These are phyloP conservation scores for Anisognathus igniventris DNA, from an alignment of 2,797 vertebrate genomes.

Conservation along the genomic window DNA sequence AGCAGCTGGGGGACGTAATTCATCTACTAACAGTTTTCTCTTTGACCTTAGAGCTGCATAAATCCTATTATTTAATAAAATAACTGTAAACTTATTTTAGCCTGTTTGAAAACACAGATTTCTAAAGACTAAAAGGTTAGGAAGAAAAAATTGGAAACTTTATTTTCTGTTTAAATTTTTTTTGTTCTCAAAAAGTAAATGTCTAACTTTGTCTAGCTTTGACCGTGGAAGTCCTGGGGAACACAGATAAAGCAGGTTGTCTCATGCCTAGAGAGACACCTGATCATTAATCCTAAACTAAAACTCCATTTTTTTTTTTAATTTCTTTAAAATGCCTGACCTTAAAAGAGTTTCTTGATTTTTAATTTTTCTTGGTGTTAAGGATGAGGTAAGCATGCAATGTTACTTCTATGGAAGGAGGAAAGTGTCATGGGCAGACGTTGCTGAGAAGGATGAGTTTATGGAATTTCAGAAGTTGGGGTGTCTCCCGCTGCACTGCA, in stretches of 20 bases:
- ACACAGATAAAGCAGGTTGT: neutral
- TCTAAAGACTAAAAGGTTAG: neutral
- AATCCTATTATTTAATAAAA: neutral
- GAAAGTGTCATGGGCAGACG: fast-evolving
- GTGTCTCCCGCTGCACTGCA: neutral
- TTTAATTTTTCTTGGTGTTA: neutral
- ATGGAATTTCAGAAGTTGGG: neutral
- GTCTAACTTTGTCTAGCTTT: neutral
- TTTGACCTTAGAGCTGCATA: neutral
- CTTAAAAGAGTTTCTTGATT: neutral
- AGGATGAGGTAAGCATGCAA: neutral
- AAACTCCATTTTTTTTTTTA: neutral
- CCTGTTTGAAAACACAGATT: neutral
- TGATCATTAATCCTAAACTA: neutral
- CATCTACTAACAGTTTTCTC: neutral
- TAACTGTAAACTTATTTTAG: neutral
- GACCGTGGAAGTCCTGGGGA: neutral
- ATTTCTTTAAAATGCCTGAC: neutral
- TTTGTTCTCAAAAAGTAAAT: neutral
- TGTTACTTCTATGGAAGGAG: neutral
- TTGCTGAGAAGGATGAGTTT: neutral
- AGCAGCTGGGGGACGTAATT: neutral
- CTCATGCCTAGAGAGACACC: neutral
- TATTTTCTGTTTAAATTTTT: neutral
- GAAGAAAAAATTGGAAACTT: neutral